Evolutionary conservation across 2,888 invertebrate genomes (phyloP).

Genomic region (Netelia fuscicornis): DNA sequence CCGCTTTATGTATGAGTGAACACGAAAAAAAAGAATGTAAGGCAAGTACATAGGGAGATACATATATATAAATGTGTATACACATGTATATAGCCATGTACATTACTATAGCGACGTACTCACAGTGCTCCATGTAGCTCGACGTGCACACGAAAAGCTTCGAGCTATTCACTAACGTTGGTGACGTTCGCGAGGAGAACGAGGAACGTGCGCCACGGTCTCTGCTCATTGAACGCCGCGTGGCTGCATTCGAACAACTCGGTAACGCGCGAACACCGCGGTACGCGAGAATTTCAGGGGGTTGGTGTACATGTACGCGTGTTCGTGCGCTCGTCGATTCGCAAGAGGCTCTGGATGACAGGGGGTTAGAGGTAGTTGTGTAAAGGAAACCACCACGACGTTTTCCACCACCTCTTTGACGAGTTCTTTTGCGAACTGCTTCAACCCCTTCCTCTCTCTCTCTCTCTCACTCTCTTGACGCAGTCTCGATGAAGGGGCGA

Average conservation of each 20-base stretch:
- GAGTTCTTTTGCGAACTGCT: slow-evolving; percentile 41
- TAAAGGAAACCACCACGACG: slow-evolving; percentile 54
- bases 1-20: too few relatives aligned
- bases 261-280: slow-evolving; percentile 16
- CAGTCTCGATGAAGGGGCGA: slow-evolving; percentile 41
- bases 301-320: background rate
- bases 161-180: slow-evolving; percentile 41
- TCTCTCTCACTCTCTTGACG: background rate
- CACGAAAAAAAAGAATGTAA: too few relatives aligned
- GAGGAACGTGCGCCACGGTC: slow-evolving; percentile 28
- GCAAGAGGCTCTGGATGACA: slow-evolving; percentile 19
- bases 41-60: too few relatives aligned
- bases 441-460: slow-evolving; percentile 16
- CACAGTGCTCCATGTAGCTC: slow-evolving; percentile 40
- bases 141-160: slow-evolving; percentile 36
- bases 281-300: background rate
- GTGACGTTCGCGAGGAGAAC: slow-evolving; percentile 34
- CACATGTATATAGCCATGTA: background rate
- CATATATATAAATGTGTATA: background rate
- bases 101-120: slow-evolving; percentile 5
- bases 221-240: slow-evolving; percentile 22
- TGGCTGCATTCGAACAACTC: slow-evolving; percentile 51
- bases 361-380: slow-evolving; percentile 52
- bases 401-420: slow-evolving; percentile 61
- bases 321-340: slow-evolving; percentile 39